A percentile compares a stretch with the other conserved stretches of the same genome.
Evolutionary conservation across 2,888 invertebrate species (phyloP).

Genomic region (Ganaspis brasiliensis): DNA sequence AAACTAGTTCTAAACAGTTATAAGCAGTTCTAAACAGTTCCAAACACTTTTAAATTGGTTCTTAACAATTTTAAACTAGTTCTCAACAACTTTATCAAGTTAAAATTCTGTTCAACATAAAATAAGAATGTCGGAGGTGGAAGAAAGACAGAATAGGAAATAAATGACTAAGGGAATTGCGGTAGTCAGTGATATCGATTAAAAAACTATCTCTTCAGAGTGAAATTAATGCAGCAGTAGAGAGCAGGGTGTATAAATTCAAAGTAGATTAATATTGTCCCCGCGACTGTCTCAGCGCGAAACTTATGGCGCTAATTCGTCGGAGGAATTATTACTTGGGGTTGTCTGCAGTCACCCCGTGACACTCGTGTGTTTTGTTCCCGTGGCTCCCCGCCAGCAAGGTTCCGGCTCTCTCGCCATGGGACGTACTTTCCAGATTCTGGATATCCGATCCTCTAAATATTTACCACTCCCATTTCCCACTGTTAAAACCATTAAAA

Average conservation of each 20-base stretch:
- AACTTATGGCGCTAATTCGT: constrained; percentile 80
- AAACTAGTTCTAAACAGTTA: too few relatives aligned
- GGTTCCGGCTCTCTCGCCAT: constrained; percentile 52
- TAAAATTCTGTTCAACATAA: too few relatives aligned
- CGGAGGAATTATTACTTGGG: constrained; percentile 78
- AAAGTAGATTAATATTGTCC: constrained; percentile 80
- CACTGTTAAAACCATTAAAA: not conserved
- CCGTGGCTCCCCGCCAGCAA: constrained; percentile 60
- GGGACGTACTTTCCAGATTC: constrained; percentile 59
- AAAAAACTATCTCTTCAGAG: constrained; percentile 7
- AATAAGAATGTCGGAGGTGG: too few relatives aligned
- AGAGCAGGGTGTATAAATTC: constrained; percentile 74
- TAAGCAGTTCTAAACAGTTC: too few relatives aligned
- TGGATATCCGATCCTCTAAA: constrained; percentile 15
- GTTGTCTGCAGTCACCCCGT: constrained; percentile 71
- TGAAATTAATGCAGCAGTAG: constrained; percentile 38
- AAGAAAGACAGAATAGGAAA: too few relatives aligned
- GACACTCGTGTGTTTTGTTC: constrained; percentile 73
- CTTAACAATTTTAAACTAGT: too few relatives aligned
- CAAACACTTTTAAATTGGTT: too few relatives aligned
- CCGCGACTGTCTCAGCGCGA: constrained; percentile 75
- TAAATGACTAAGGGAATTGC: too few relatives aligned
- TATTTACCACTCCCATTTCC: constrained; percentile 10
- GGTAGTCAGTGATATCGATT: too few relatives aligned
- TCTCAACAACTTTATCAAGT: too few relatives aligned